phyloP scores from a whole-genome alignment of 2,113 vertebrate species.

The Archilochus colubris region DNA sequence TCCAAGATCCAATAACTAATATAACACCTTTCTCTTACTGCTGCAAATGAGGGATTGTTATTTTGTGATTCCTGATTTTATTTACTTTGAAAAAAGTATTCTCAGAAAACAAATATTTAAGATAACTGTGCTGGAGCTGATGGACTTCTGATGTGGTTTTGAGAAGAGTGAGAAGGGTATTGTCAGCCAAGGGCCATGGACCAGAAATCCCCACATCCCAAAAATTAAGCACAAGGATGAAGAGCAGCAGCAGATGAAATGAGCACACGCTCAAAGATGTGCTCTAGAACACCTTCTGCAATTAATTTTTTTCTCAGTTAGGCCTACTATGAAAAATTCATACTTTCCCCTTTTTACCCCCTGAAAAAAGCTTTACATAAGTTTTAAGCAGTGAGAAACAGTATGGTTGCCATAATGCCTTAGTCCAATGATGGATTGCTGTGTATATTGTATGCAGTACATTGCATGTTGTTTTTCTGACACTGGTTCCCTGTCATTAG shows the following conservation, averaged over 20 bases:
- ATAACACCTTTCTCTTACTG: not conserved
- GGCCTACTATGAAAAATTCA: not conserved
- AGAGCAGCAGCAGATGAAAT: not conserved
- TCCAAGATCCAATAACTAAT: not conserved
- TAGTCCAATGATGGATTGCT: not conserved
- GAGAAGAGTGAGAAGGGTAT: not conserved
- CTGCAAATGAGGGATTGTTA: not conserved
- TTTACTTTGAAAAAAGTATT: not conserved
- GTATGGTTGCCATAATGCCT: not conserved
- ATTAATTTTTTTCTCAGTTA: not conserved
- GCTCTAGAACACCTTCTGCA: not conserved
- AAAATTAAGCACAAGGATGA: not conserved
- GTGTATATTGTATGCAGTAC: not conserved
- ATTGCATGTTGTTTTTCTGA: not conserved
- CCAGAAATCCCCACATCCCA: not conserved
- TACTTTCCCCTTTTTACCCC: not conserved
- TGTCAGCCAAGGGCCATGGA: not conserved
- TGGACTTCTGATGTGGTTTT: not conserved
- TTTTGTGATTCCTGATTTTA: not conserved
- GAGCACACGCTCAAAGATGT: not conserved
- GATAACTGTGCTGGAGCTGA: not conserved
- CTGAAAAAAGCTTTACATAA: not conserved
- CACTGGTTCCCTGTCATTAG: constrained; percentile 12
- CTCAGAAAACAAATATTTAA: not conserved
- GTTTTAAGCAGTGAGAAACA: constrained; percentile 9